Percentiles rank a stretch among this genome's conserved stretches.
These are phyloP conservation scores for Erythrolamprus reginae DNA, from an alignment of 2,113 vertebrate species.

Conservation along the genomic window DNA sequence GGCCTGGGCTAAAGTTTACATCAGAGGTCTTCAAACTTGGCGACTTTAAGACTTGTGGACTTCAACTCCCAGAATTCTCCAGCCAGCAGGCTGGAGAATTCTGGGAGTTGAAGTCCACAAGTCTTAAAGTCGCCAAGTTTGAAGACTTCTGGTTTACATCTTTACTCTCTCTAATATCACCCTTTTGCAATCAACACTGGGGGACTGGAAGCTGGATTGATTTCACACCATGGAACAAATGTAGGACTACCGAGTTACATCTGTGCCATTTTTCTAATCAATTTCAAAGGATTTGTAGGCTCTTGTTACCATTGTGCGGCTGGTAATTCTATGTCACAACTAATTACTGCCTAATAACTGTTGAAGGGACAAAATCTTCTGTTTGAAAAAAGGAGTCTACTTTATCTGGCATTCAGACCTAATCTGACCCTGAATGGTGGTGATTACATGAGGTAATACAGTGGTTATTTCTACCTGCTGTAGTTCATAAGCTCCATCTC, in stretches of 20 bases:
- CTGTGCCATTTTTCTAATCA: conserved; percentile 85
- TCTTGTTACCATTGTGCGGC: conserved; percentile 77
- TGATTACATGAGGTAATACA: conserved; percentile 69
- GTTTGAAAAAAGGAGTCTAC: conserved; percentile 66
- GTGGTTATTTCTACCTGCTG: conserved; percentile 73
- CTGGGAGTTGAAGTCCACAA: too few species aligned
- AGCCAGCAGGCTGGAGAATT: too few species aligned
- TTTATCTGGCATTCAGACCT: conserved; percentile 64
- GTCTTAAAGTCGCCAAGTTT: too few species aligned
- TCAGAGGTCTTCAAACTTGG: too few species aligned
- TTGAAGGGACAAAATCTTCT: conserved; percentile 76
- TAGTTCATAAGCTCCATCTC: conserved; percentile 66
- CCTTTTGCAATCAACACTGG: rapidly evolving
- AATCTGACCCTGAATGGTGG: conserved; percentile 69
- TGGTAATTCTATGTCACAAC: conserved; percentile 88
- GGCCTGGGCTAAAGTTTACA: too few species aligned
- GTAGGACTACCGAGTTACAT: conserved; percentile 66
- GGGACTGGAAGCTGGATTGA: conserved; percentile 16
- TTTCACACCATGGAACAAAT: conserved; percentile 27
- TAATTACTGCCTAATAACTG: conserved; percentile 92
- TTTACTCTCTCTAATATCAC: not conserved
- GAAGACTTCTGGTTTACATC: too few species aligned
- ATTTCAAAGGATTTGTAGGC: conserved; percentile 83
- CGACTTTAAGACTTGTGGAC: too few species aligned
- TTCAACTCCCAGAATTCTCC: too few species aligned